phyloP scores from a whole-genome alignment of 2,113 vertebrate species.

The Heterotilapia buettikoferi region DNA sequence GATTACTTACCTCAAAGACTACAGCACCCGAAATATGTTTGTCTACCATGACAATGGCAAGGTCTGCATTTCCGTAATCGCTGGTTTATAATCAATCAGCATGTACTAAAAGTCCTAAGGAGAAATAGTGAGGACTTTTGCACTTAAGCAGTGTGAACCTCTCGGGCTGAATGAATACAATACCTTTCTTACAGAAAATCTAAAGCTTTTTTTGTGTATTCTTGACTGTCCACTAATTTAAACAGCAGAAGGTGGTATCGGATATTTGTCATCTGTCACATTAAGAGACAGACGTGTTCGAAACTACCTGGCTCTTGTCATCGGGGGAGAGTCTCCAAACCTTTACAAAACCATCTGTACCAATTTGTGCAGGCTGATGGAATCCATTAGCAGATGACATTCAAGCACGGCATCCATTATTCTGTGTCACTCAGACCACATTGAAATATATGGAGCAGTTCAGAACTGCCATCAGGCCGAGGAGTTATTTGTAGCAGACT shows the following conservation, averaged over 20 bases:
- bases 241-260: neutral
- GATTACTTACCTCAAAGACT: constrained; percentile 88
- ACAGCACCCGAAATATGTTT: constrained; percentile 89
- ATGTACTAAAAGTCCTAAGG: neutral
- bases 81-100: neutral
- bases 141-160: neutral
- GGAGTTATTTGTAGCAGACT: neutral
- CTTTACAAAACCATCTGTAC: neutral
- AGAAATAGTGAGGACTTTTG: neutral
- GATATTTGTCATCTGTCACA: neutral
- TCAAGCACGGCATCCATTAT: neutral
- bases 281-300: neutral
- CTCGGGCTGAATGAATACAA: neutral
- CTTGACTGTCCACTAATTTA: neutral
- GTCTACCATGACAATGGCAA: constrained; percentile 83
- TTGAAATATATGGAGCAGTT: neutral
- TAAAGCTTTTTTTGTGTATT: neutral
- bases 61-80: constrained; percentile 49
- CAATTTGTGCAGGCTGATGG: neutral
- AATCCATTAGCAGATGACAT: constrained; percentile 2
- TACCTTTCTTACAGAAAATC: neutral
- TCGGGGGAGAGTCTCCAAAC: neutral
- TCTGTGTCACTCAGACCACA: neutral
- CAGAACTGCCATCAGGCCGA: neutral
- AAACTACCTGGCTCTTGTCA: neutral